phyloP scores from a whole-genome alignment of 2,888 invertebrate genomes.

The Drosophila kambysellisi region DNA sequence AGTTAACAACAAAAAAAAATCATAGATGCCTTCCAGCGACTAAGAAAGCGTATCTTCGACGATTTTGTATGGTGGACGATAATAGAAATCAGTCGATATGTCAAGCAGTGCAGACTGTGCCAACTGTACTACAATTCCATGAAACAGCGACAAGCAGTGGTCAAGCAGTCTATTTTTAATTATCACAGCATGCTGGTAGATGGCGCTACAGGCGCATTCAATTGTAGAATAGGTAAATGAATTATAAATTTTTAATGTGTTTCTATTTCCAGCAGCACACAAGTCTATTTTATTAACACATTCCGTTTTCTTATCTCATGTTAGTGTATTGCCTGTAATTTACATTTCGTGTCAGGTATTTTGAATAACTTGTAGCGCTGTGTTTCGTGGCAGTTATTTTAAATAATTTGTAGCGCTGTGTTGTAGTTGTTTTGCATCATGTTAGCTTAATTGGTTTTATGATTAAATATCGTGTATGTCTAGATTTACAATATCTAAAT shows the following conservation, averaged over 20 bases:
- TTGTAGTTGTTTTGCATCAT: background rate
- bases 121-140: background rate
- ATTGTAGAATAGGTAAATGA: background rate
- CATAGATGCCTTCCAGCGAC: background rate
- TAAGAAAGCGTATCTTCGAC: background rate
- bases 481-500: background rate
- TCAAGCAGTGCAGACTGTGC: background rate
- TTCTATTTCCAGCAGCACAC: background rate
- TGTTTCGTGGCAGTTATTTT: conserved; percentile 5
- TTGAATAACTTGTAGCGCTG: background rate
- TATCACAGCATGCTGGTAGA: background rate
- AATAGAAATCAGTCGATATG: background rate
- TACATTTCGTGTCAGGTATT: conserved; percentile 12
- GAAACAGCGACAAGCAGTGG: no score
- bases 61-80: background rate
- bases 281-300: background rate
- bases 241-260: background rate
- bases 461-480: conserved; percentile 31
- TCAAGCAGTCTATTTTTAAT: background rate
- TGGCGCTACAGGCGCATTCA: background rate
- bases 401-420: background rate
- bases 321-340: background rate
- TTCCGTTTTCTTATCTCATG: background rate
- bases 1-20: background rate
- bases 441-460: no score